Base-by-base conservation (phyloP, 2,888 invertebrate species). In the Aelia acuminata region DNA sequence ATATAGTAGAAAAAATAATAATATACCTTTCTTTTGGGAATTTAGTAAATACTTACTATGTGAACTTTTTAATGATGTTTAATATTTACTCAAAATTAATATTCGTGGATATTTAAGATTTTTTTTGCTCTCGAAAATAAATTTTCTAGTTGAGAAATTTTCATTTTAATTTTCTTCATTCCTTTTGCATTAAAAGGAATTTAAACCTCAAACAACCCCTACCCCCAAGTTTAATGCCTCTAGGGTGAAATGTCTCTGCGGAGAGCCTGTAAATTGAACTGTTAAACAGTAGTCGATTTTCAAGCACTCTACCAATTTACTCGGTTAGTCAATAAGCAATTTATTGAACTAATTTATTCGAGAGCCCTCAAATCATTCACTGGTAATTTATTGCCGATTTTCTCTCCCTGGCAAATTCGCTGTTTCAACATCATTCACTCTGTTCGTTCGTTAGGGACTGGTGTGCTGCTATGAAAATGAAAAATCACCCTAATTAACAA, bases 261-360 rank as follows among this genome's bases (percentile, higher is more conserved):
- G 63, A 70, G 31, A 7, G 18, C 11, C 31, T 70, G 31, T 70
- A 70, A 70, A 70, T 70, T 7, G 63, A 70, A 7, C 31, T 70
- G 57, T 57, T 57, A 57, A 57, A 57, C 57, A 57, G 53, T 53
- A 26, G 63, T n/a, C 31, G 63, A 63, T 63, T 63, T 63, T 31
- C 31, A 63, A 31, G 31, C 63, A 35, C 63, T 70, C 63, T 57
- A 57, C 26, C 63, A 70, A 35, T 70, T 31, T 70, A 70, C 35
- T 70, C 31, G 63, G 8, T 31, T 70, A 70, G 63, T 70, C 63
- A 70, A 70, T 70, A 70, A 70, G 31, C 63, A 70, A 70, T 70
- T 70, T 70, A 70, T 70, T 70, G 18, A 35, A 70, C 63, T 70
- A 70, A 70, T 70, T 70, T 70, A 70, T 35, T 70, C 63, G 63